Evolutionary conservation across 2,797 vertebrate species (phyloP).

Genomic region (Bufotes viridis): DNA sequence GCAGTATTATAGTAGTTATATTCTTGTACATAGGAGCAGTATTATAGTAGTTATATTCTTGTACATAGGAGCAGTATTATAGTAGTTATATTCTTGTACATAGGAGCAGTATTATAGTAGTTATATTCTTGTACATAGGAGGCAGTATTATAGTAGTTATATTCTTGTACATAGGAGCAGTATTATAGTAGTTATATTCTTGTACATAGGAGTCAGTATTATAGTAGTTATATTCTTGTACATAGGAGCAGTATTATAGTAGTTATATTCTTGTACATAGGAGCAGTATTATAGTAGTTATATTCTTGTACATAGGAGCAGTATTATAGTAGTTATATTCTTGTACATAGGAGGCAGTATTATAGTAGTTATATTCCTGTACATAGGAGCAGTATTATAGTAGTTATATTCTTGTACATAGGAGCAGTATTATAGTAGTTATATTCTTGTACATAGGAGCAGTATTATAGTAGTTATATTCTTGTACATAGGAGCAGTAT

Average conservation of each 20-base stretch:
- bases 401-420: background rate
- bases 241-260: background rate
- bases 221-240: slow-evolving; percentile 7
- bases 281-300: background rate
- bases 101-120: slow-evolving; percentile 10
- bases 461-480: background rate
- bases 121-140: slow-evolving; percentile 1
- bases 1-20: slow-evolving; percentile 21
- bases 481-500: background rate
- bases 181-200: slow-evolving; percentile 4
- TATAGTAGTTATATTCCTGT: slow-evolving; percentile 6
- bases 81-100: slow-evolving; percentile 11
- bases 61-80: slow-evolving; percentile 3
- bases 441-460: background rate
- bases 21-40: slow-evolving; percentile 16
- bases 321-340: slow-evolving; percentile 4
- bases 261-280: background rate
- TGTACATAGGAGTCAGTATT: slow-evolving; percentile 5
- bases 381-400: background rate
- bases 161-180: background rate
- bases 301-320: background rate
- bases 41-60: slow-evolving; percentile 24
- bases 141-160: slow-evolving; percentile 1
- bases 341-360: background rate
- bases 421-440: slow-evolving; percentile 6